phyloP scores from a whole-genome alignment of 2,888 invertebrate species.

The Temnothorax rugatulus region DNA sequence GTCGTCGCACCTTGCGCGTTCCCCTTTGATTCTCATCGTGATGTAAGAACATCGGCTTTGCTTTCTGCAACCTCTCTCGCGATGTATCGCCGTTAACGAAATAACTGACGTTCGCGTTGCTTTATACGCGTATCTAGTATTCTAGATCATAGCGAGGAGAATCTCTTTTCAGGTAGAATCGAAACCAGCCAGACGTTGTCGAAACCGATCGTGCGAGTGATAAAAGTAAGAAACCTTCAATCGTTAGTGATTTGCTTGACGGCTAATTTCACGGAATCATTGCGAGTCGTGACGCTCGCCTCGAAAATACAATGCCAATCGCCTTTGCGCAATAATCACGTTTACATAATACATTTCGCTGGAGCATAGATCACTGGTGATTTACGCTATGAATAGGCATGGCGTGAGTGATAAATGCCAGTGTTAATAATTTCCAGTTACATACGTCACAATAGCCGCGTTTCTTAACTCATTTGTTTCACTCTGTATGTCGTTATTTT shows the following conservation, averaged over 20 bases:
- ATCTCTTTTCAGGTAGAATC: slow-evolving; percentile 2
- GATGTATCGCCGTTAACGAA: slow-evolving; percentile 18
- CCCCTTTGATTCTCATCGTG: slow-evolving; percentile 37
- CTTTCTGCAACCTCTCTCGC: background rate
- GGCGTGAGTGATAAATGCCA: slow-evolving; percentile 23
- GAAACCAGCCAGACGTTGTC: background rate
- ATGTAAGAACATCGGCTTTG: slow-evolving; percentile 33
- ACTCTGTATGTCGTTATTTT: background rate
- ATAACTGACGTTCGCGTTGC: slow-evolving; percentile 7
- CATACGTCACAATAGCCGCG: background rate
- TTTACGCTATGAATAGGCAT: slow-evolving; percentile 25
- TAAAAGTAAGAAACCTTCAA: slow-evolving; percentile 3
- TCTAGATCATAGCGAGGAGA: slow-evolving; percentile 17
- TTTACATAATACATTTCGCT: slow-evolving; percentile 15
- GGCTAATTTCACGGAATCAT: slow-evolving; percentile 21
- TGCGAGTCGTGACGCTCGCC: slow-evolving; percentile 18
- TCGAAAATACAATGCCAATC: slow-evolving; percentile 27
- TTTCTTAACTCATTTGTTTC: slow-evolving; percentile 12
- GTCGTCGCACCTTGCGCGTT: slow-evolving; percentile 47
- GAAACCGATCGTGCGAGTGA: slow-evolving; percentile 13
- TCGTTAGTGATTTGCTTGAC: slow-evolving; percentile 29
- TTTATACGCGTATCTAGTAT: slow-evolving; percentile 27
- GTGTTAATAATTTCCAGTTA: slow-evolving; percentile 22
- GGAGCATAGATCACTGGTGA: slow-evolving; percentile 23
- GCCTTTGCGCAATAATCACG: slow-evolving; percentile 20